These are phyloP conservation scores for Vulpes ferrilata DNA, from an alignment of 2,113 vertebrate genomes.

Conservation along the genomic window DNA sequence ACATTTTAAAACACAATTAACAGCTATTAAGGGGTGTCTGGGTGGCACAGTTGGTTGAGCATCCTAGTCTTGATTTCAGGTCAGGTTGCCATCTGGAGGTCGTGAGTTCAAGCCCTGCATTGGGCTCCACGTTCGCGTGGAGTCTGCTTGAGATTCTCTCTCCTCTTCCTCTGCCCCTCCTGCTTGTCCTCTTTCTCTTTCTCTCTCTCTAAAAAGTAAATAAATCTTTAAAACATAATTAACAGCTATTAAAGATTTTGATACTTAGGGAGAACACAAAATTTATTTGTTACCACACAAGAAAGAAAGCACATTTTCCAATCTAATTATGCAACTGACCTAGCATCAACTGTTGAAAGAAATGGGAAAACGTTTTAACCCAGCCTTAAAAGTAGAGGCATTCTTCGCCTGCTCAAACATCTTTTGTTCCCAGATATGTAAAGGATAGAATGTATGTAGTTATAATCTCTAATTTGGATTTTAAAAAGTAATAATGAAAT, in stretches of 20 bases:
- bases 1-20: neutral
- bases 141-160: neutral
- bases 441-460: neutral
- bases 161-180: neutral
- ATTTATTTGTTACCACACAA: neutral
- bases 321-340: neutral
- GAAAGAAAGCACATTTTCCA: neutral
- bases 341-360: neutral
- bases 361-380: neutral
- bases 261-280: neutral
- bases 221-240: neutral
- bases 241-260: neutral
- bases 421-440: neutral
- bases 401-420: neutral
- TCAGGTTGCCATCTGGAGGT: neutral
- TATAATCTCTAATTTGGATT: neutral
- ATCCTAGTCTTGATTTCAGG: neutral
- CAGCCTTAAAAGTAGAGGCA: neutral
- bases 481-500: neutral
- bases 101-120: neutral
- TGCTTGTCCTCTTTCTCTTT: neutral
- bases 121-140: neutral
- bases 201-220: neutral
- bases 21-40: neutral
- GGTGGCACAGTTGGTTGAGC: neutral